phyloP scores from a whole-genome alignment of 53 echinoderm and acorn worm species.

The Actinopyga echinites region DNA sequence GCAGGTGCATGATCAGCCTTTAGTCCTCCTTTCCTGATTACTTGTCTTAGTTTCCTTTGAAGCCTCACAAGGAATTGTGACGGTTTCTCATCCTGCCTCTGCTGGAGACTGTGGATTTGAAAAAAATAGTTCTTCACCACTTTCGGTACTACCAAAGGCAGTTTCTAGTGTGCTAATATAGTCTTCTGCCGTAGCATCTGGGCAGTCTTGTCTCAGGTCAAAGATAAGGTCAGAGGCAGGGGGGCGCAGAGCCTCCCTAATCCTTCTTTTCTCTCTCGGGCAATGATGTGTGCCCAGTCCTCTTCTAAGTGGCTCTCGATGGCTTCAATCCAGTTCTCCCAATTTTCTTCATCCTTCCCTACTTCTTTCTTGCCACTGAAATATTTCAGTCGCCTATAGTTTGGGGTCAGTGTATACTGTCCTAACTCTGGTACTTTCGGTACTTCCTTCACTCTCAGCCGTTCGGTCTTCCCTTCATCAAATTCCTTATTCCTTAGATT shows the following conservation, averaged over 20 bases:
- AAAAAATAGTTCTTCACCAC: constrained; percentile 54
- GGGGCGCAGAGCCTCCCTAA: constrained; percentile 48
- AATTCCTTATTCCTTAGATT: no score
- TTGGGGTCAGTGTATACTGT: background rate
- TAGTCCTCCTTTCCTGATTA: constrained; percentile 45
- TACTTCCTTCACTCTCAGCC: no score
- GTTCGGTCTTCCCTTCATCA: no score
- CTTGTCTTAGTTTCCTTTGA: constrained; percentile 24
- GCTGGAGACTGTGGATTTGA: constrained; percentile 43
- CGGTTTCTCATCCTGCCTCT: constrained; percentile 37
- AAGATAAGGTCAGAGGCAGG: constrained; percentile 57
- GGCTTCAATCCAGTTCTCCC: constrained; percentile 28
- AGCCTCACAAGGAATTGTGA: constrained; percentile 41
- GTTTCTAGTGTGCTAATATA: constrained; percentile 53
- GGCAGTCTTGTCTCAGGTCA: constrained; percentile 45
- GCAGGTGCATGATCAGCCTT: background rate
- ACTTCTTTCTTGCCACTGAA: constrained; percentile 38
- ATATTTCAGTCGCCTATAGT: constrained; percentile 28
- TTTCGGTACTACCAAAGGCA: constrained; percentile 55
- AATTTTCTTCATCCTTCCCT: constrained; percentile 25
- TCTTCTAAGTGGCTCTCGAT: constrained; percentile 56
- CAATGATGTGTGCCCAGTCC: background rate
- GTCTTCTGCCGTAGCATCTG: constrained; percentile 50
- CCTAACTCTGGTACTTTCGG: background rate
- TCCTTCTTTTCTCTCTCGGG: constrained; percentile 13